A percentile compares a stretch with the other conserved stretches of the same genome.
phyloP scores from a whole-genome alignment of 2,888 invertebrate species.

The Arrhopalites spinosus region DNA sequence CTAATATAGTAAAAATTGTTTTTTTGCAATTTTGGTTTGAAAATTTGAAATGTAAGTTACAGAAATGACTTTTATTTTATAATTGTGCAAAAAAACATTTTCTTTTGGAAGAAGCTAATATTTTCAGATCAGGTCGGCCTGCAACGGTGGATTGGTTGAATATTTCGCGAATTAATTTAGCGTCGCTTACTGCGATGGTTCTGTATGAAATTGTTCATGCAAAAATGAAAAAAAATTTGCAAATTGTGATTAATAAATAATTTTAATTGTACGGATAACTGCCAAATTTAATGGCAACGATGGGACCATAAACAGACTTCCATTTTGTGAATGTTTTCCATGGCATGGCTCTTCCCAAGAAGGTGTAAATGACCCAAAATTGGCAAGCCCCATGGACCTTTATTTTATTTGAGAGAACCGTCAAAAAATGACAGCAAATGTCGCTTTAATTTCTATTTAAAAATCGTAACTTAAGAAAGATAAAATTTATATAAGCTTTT shows the following conservation, averaged over 20 bases:
- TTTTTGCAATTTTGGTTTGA: too few species aligned
- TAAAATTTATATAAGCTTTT: too few species aligned
- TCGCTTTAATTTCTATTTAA: too few species aligned
- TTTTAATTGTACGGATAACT: not conserved
- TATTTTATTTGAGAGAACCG: too few species aligned
- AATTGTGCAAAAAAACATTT: too few species aligned
- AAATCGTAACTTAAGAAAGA: too few species aligned
- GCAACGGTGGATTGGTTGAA: not conserved
- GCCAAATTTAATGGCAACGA: not conserved
- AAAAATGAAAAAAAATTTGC: too few species aligned
- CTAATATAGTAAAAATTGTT: not conserved
- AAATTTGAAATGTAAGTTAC: too few species aligned
- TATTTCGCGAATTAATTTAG: not conserved
- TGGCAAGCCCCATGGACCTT: slow-evolving; percentile 1
- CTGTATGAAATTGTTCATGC: not conserved
- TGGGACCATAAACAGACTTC: not conserved
- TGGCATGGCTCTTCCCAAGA: not conserved
- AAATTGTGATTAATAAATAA: too few species aligned
- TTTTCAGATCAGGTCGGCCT: not conserved
- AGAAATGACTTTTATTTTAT: too few species aligned
- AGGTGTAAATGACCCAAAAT: not conserved
- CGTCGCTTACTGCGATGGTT: not conserved
- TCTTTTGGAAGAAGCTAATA: not conserved
- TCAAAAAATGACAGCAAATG: too few species aligned
- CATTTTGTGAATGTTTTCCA: not conserved